These are phyloP conservation scores for Orientallactaga bullata DNA, from an alignment of 2,113 vertebrate genomes.

Conservation along the genomic window DNA sequence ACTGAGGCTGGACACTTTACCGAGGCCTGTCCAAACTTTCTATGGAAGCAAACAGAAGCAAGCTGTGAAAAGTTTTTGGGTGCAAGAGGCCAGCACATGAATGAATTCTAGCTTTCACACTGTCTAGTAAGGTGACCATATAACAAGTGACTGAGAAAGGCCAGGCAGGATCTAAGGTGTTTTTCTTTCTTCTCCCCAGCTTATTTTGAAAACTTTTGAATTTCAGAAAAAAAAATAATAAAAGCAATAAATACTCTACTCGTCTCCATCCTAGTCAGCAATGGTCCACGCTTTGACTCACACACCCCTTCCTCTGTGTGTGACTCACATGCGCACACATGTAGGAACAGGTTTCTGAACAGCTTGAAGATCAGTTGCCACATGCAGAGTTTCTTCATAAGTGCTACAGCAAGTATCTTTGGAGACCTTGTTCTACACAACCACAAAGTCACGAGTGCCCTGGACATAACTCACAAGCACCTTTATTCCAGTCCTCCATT, in stretches of 20 bases:
- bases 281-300: accelerated
- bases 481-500: neutral
- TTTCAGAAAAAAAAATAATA: neutral
- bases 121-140: accelerated
- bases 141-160: accelerated
- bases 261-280: accelerated
- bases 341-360: too few relatives aligned
- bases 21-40: neutral
- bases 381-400: neutral
- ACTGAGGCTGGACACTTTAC: accelerated
- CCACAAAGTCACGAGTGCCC: accelerated
- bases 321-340: accelerated
- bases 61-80: accelerated
- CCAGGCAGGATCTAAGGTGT: neutral
- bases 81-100: neutral
- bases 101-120: neutral
- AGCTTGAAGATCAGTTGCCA: neutral
- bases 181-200: neutral
- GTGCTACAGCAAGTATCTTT: too few relatives aligned
- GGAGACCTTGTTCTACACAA: neutral
- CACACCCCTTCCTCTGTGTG: accelerated
- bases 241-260: neutral
- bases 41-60: neutral
- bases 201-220: neutral
- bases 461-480: neutral